Evolutionary conservation across 2,113 vertebrate species (phyloP).

Genomic region (Limnothrissa miodon): DNA sequence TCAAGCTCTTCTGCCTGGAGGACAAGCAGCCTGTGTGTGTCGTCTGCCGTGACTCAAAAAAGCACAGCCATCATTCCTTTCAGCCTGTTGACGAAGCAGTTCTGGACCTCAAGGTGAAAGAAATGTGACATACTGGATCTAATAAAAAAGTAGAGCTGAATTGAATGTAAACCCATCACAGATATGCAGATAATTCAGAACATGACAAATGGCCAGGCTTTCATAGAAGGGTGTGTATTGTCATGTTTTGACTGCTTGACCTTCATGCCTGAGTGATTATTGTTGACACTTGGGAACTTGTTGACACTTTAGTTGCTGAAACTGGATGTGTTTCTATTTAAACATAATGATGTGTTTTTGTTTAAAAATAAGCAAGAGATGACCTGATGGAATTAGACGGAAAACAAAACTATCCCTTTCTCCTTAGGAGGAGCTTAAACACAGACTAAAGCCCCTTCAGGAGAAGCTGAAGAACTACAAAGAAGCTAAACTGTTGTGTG

Average conservation of each 20-base stretch:
- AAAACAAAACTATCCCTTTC: neutral
- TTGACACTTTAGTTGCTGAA: neutral
- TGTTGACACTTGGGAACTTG: neutral
- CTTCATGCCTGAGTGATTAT: neutral
- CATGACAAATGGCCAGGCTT: neutral
- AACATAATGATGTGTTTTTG: neutral
- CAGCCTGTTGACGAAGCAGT: slow-evolving; percentile 21
- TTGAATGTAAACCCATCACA: neutral
- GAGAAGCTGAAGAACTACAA: slow-evolving; percentile 13
- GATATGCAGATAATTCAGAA: neutral
- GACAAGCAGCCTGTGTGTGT: slow-evolving; percentile 16
- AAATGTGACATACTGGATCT: neutral
- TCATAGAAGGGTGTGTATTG: neutral
- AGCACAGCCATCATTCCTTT: neutral
- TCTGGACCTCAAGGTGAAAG: slow-evolving; percentile 20
- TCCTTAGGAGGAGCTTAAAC: neutral
- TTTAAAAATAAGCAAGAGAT: slow-evolving; percentile 4
- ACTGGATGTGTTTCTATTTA: neutral
- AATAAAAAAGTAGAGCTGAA: neutral
- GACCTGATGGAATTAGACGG: neutral
- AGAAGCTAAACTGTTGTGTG: neutral
- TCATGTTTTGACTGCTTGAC: neutral
- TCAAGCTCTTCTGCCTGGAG: slow-evolving; percentile 20
- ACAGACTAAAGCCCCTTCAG: neutral
- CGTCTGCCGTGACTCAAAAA: slow-evolving; percentile 12